phyloP scores from a whole-genome alignment of 2,113 vertebrate species.

The Sebastes fasciatus region DNA sequence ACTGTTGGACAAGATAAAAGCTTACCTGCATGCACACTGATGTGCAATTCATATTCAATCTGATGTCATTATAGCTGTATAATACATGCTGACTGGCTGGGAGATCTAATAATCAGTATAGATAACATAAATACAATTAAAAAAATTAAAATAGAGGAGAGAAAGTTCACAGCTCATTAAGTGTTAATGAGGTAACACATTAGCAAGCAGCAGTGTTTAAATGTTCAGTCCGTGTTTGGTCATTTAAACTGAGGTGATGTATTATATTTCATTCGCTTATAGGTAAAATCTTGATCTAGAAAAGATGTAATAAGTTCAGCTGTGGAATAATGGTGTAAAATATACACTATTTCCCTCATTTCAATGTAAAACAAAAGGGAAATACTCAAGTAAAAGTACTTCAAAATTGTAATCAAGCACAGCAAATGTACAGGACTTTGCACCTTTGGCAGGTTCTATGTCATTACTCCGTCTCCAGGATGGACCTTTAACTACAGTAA shows the following conservation, averaged over 20 bases:
- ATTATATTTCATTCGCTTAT: background rate
- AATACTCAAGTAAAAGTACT: background rate
- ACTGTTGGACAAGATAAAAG: slow-evolving; percentile 63
- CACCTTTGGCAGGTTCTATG: background rate
- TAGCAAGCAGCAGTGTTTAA: background rate
- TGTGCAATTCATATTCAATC: background rate
- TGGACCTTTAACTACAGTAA: background rate
- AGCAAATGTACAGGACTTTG: background rate
- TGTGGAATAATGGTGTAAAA: background rate
- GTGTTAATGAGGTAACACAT: background rate
- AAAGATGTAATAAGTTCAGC: background rate
- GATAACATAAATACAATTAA: background rate
- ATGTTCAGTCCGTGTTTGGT: background rate
- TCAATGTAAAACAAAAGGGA: background rate
- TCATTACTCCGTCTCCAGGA: background rate
- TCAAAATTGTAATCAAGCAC: background rate
- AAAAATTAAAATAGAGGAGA: background rate
- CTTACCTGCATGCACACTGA: slow-evolving; percentile 54
- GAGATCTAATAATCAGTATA: background rate
- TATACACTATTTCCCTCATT: background rate
- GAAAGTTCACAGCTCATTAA: background rate
- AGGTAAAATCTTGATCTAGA: background rate
- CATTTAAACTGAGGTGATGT: background rate
- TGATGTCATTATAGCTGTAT: background rate
- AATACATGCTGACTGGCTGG: background rate